Conservation (phyloP, 2,113 vertebrate species). For the Lepidothrix coronata region DNA sequence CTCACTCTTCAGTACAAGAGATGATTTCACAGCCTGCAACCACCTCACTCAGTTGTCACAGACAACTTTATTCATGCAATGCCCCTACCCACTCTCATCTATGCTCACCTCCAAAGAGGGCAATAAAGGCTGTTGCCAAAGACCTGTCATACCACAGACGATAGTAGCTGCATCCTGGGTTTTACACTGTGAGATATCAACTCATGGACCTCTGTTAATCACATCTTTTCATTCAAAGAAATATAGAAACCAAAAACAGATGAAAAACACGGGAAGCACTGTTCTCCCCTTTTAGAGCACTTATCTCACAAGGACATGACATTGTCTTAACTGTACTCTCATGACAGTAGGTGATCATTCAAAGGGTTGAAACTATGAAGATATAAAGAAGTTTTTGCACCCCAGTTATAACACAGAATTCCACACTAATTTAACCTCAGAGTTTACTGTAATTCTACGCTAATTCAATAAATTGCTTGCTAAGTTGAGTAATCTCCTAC, state of each 20-base stretch:
- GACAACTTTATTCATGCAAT: not conserved
- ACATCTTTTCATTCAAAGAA: not conserved
- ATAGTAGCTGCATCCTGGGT: not conserved
- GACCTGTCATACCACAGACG: accelerated
- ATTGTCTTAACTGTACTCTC: not conserved
- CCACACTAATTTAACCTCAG: not conserved
- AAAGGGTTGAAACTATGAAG: not conserved
- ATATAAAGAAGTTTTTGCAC: not conserved
- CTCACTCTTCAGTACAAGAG: not conserved
- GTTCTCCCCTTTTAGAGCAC: not conserved
- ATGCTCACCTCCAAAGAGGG: not conserved
- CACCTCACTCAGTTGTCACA: not conserved
- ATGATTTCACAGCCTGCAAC: not conserved
- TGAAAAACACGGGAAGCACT: not conserved
- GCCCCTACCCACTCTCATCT: not conserved
- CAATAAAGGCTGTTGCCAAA: not conserved
- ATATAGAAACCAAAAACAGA: not conserved
- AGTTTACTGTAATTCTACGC: not conserved
- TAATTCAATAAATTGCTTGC: not conserved
- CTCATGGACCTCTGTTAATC: not conserved
- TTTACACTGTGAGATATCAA: not conserved
- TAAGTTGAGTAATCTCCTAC: not conserved
- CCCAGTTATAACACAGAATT: not conserved
- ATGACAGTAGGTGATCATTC: not conserved
- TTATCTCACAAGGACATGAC: accelerated